These are phyloP conservation scores for Lerista edwardsae DNA, from an alignment of 2,797 vertebrate species.

Conservation along the genomic window DNA sequence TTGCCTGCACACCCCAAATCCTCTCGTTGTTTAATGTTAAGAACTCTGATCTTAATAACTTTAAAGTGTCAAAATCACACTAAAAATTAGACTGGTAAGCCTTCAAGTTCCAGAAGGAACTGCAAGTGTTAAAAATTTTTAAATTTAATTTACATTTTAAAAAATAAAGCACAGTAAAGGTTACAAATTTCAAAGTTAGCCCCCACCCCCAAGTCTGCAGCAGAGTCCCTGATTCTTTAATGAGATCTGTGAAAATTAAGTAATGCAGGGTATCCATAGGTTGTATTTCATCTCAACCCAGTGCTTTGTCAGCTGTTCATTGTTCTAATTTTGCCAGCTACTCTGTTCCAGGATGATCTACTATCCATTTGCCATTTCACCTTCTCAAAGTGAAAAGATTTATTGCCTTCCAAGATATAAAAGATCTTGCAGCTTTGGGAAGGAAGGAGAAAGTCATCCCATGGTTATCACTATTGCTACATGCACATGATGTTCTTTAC, in stretches of 20 bases:
- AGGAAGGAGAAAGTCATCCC: conserved; percentile 13
- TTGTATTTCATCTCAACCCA: neutral
- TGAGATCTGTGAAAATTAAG: conserved; percentile 19
- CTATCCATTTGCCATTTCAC: conserved; percentile 44
- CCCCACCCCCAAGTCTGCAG: neutral
- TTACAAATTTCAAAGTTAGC: neutral
- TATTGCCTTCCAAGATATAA: conserved; percentile 18
- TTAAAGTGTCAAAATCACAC: neutral
- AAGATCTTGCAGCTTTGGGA: neutral
- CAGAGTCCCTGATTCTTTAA: neutral
- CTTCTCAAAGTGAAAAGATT: conserved; percentile 44
- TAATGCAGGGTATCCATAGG: fast-evolving
- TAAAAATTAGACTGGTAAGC: neutral
- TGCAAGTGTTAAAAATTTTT: neutral
- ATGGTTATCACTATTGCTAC: conserved; percentile 9
- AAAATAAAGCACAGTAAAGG: neutral
- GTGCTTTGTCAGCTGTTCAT: conserved; percentile 23
- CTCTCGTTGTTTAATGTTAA: neutral
- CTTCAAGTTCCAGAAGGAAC: neutral
- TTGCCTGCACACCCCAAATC: neutral
- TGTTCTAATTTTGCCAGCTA: conserved; percentile 35
- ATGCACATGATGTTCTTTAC: conserved; percentile 1
- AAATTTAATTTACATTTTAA: neutral
- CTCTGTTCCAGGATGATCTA: conserved; percentile 18
- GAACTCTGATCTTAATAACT: neutral